A percentile compares a stretch with the other conserved stretches of the same genome.
phyloP scores from a whole-genome alignment of 1,140 invertebrate species.

The Calephelis nemesis region DNA sequence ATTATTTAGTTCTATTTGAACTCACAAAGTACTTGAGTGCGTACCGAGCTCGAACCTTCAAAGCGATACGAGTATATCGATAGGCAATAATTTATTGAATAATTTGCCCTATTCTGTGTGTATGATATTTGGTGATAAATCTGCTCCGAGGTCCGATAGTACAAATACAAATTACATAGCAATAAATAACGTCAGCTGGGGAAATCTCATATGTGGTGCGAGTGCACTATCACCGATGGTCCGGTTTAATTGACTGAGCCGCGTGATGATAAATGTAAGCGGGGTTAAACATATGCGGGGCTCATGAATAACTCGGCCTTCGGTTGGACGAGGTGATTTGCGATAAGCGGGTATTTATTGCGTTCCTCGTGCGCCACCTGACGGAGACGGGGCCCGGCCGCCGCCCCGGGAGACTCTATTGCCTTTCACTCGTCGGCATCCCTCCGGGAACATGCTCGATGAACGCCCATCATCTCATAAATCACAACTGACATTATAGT shows the following conservation, averaged over 20 bases:
- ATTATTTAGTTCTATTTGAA: too few species aligned
- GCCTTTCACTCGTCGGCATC: constrained; percentile 52
- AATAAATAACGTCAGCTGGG: constrained; percentile 63
- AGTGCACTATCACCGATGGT: constrained; percentile 61
- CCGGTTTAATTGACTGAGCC: constrained; percentile 72
- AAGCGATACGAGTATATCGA: neutral
- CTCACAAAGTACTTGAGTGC: too few species aligned
- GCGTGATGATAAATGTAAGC: constrained; percentile 72
- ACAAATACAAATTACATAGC: constrained; percentile 71
- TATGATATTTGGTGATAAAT: constrained; percentile 52
- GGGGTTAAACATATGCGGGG: constrained; percentile 64
- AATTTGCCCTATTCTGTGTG: constrained; percentile 33
- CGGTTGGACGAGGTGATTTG: constrained; percentile 71
- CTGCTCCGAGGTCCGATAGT: constrained; percentile 59
- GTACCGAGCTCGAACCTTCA: too few species aligned
- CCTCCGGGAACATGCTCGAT: constrained; percentile 49
- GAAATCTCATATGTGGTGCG: constrained; percentile 52
- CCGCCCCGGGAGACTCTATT: constrained; percentile 65
- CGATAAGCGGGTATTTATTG: constrained; percentile 76
- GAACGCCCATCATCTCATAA: constrained; percentile 50
- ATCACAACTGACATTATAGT: constrained; percentile 53
- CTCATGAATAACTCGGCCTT: constrained; percentile 71
- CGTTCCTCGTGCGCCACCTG: constrained; percentile 73
- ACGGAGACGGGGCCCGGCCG: constrained; percentile 43
- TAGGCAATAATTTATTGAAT: constrained; percentile 4